phyloP scores from a whole-genome alignment of 2,113 vertebrate genomes.

The Cercocebus atys region DNA sequence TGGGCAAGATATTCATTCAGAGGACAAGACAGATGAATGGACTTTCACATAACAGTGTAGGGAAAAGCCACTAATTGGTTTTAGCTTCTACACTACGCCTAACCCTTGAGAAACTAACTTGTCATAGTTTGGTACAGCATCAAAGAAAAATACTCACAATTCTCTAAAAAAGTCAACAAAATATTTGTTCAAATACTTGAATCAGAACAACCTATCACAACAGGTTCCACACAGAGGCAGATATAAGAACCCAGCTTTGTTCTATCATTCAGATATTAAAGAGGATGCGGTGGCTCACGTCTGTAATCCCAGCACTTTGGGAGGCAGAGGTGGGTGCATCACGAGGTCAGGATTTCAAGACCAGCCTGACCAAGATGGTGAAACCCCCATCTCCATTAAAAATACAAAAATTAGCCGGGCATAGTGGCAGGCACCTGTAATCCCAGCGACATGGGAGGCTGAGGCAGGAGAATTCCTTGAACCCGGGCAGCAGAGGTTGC shows the following conservation, averaged over 20 bases:
- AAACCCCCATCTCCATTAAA: background rate
- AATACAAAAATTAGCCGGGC: background rate
- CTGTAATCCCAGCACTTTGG: background rate
- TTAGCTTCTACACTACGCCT: no score
- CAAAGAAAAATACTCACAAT: no score
- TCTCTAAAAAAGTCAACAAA: no score
- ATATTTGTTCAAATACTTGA: no score
- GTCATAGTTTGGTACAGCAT: no score
- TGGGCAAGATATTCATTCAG: background rate
- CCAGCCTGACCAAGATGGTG: background rate
- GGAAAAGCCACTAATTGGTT: background rate
- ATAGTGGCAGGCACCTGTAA: background rate
- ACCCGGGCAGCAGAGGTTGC: background rate
- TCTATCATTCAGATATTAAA: no score
- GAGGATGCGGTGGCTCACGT: background rate
- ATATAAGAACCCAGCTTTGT: no score
- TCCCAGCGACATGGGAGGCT: background rate
- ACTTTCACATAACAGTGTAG: background rate
- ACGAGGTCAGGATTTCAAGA: background rate
- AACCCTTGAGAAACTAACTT: no score
- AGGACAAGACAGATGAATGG: background rate
- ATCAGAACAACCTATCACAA: no score
- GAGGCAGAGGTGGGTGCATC: background rate
- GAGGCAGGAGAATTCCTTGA: background rate
- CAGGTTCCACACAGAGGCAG: no score